phyloP scores from a whole-genome alignment of 2,888 invertebrate genomes.

The Tetheella fluctuosa region DNA sequence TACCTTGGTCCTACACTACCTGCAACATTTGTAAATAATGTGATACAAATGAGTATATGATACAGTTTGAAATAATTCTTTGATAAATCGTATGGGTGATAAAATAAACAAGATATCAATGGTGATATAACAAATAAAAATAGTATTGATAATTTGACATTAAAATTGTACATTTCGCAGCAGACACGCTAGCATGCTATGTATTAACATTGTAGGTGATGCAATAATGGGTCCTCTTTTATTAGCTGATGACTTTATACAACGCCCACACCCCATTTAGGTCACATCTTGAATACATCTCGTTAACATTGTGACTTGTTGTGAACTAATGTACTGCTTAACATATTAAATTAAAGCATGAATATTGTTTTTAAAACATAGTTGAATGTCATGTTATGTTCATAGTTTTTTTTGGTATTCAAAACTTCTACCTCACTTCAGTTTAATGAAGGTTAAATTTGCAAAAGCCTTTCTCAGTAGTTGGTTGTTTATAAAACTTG shows the following conservation, averaged over 20 bases:
- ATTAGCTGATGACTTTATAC: constrained; percentile 68
- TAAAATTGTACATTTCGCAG: constrained; percentile 25
- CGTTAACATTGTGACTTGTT: constrained; percentile 41
- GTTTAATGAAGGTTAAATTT: too few relatives aligned
- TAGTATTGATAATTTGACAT: background rate
- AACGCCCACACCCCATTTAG: constrained; percentile 58
- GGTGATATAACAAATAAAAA: constrained; percentile 6
- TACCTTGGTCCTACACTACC: too few relatives aligned
- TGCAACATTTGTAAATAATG: background rate
- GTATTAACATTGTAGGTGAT: constrained; percentile 63
- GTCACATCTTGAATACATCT: constrained; percentile 33
- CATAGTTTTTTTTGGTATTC: background rate
- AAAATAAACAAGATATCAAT: constrained; percentile 1
- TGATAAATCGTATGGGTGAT: background rate
- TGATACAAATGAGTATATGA: background rate
- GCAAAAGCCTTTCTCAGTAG: too few relatives aligned
- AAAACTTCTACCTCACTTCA: too few relatives aligned
- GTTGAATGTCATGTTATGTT: too few relatives aligned
- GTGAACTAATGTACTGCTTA: background rate
- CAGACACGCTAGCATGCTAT: constrained; percentile 34
- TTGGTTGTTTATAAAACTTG: too few relatives aligned
- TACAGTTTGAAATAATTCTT: background rate
- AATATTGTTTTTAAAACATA: too few relatives aligned
- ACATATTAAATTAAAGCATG: background rate
- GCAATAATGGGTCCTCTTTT: constrained; percentile 60